Evolutionary conservation across 2,888 invertebrate genomes (phyloP).

Genomic region (Endotricha flammealis): DNA sequence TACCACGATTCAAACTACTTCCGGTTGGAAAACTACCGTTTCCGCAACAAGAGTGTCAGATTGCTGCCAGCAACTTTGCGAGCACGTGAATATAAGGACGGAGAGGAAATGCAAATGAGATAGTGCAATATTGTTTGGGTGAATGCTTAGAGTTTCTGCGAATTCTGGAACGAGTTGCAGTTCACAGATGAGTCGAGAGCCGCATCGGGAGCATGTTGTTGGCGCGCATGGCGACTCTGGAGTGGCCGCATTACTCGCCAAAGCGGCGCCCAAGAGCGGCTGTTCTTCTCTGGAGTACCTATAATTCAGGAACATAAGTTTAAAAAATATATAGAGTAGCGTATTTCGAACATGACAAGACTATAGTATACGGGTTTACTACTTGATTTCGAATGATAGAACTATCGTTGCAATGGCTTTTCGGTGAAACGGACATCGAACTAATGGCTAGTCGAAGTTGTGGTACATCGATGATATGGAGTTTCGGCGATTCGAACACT

Average conservation of each 20-base stretch:
- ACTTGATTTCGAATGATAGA: too few relatives aligned
- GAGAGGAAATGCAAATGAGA: constrained; percentile 89
- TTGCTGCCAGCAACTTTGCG: constrained; percentile 89
- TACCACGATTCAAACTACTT: constrained; percentile 72
- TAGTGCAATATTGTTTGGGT: constrained; percentile 66
- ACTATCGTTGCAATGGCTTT: too few relatives aligned
- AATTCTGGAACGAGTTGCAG: constrained; percentile 90
- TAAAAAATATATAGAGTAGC: too few relatives aligned
- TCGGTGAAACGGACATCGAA: too few relatives aligned
- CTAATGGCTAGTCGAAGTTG: too few relatives aligned
- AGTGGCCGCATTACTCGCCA: constrained; percentile 59
- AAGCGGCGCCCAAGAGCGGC: constrained; percentile 83
- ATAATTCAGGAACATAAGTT: too few relatives aligned
- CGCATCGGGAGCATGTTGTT: constrained; percentile 82
- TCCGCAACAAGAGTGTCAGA: constrained; percentile 83
- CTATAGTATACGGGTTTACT: too few relatives aligned
- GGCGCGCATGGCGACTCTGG: constrained; percentile 51
- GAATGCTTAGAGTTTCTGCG: constrained; percentile 82
- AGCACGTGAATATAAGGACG: constrained; percentile 90
- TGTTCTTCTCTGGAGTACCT: constrained; percentile 87
- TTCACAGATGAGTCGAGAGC: constrained; percentile 86
- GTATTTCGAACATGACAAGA: too few relatives aligned
- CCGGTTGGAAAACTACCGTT: constrained; percentile 86
- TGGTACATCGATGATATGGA: too few relatives aligned
- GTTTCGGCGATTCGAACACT: too few relatives aligned